These are phyloP conservation scores for Caiman crocodilus DNA, from an alignment of 2,797 vertebrate genomes.

Conservation along the genomic window DNA sequence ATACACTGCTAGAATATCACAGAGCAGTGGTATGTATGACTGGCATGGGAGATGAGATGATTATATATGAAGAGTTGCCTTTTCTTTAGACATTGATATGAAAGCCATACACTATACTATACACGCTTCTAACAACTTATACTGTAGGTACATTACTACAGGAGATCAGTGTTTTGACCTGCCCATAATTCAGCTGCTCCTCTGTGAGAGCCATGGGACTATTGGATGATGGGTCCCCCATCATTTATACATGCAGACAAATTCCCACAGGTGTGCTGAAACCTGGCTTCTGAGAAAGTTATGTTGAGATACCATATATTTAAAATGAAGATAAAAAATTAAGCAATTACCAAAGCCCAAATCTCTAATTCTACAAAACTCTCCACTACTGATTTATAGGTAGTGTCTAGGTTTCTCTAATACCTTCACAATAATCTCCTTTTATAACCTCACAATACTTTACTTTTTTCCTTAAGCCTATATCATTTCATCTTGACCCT, in stretches of 20 bases:
- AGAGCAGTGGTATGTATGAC: fast-evolving
- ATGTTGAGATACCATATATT: not conserved
- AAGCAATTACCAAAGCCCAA: conserved; percentile 40
- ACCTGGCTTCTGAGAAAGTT: not conserved
- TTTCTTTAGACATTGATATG: not conserved
- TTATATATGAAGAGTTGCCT: fast-evolving
- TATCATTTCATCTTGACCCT: conserved; percentile 51
- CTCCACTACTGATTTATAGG: conserved; percentile 7
- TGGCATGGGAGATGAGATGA: fast-evolving
- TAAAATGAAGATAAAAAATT: conserved; percentile 24
- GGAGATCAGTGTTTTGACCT: not conserved
- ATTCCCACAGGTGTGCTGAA: conserved; percentile 24
- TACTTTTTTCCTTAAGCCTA: not conserved
- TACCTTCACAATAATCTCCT: conserved; percentile 27
- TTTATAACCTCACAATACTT: conserved; percentile 23
- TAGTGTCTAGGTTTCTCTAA: not conserved
- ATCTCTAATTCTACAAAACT: conserved; percentile 31
- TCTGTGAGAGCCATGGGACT: not conserved
- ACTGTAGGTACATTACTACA: not conserved
- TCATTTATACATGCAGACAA: not conserved
- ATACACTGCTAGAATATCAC: not conserved
- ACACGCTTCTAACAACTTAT: not conserved
- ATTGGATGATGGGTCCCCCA: not conserved
- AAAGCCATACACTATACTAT: not conserved
- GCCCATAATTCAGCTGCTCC: not conserved